Conservation (phyloP, 2,113 vertebrate genomes). For the Podarcis cretensis region DNA sequence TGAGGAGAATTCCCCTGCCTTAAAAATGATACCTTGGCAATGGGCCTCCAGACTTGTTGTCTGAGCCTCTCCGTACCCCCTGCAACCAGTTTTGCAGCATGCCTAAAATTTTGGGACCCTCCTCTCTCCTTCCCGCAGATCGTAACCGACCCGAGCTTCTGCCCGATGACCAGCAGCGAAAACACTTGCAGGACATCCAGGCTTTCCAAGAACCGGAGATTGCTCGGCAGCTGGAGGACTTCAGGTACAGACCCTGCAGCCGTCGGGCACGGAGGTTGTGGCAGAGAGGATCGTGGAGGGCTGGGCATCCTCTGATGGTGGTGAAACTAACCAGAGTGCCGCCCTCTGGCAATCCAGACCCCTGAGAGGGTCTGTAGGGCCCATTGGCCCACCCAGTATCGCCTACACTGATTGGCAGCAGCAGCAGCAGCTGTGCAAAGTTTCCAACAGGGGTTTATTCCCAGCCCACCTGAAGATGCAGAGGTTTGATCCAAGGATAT, state of each 20-base stretch:
- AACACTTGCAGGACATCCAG: slow-evolving; percentile 76
- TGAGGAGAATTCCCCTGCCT: not conserved
- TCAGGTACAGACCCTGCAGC: slow-evolving; percentile 68
- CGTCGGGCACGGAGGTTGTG: not conserved
- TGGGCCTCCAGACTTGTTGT: not conserved
- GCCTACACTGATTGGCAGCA: too few species aligned
- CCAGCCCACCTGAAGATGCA: too few species aligned
- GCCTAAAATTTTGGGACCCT: not conserved
- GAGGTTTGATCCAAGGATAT: too few species aligned
- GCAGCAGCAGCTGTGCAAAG: too few species aligned
- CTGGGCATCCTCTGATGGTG: too few species aligned
- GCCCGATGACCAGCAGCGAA: slow-evolving; percentile 79
- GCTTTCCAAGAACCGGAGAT: slow-evolving; percentile 70
- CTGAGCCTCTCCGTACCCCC: too few species aligned
- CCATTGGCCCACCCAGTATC: too few species aligned
- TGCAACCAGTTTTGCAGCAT: not conserved
- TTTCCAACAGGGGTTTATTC: too few species aligned
- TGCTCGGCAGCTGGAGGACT: slow-evolving; percentile 86
- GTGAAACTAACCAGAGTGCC: too few species aligned
- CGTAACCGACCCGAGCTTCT: slow-evolving; percentile 83
- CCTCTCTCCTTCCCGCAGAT: slow-evolving; percentile 67
- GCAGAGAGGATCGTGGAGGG: not conserved
- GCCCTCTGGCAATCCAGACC: too few species aligned
- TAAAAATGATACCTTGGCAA: not conserved
- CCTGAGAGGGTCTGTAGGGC: too few species aligned